Percentiles rank a stretch among this genome's conserved stretches.
Conservation (phyloP, 1,140 invertebrate species). For the Zaprionus tsacasi region DNA sequence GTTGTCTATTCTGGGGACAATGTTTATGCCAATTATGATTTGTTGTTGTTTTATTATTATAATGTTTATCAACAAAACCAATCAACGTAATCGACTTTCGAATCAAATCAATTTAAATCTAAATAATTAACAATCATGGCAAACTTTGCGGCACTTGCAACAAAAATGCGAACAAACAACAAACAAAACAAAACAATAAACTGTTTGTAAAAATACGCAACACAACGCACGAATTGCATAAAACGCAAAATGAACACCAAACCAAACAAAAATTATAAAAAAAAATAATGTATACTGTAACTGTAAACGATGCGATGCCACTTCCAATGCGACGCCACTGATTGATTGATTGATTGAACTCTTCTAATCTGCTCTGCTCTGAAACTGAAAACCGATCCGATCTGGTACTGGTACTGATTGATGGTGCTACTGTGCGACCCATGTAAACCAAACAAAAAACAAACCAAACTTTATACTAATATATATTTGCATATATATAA, state of each 20-base stretch:
- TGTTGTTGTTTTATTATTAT: slow-evolving; percentile 34
- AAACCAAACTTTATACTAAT: slow-evolving; percentile 12
- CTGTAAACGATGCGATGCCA: slow-evolving; percentile 59
- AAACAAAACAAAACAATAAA: slow-evolving; percentile 6
- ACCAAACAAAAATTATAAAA: slow-evolving; percentile 15
- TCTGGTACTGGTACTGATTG: slow-evolving; percentile 80
- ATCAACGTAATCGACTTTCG: slow-evolving; percentile 5
- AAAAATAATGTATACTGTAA: slow-evolving; percentile 15
- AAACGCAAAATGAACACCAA: slow-evolving; percentile 42
- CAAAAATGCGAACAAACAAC: slow-evolving; percentile 29
- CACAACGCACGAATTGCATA: slow-evolving; percentile 54
- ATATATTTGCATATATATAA: slow-evolving; percentile 29
- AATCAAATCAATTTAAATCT: slow-evolving; percentile 12
- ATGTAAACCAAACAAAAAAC: slow-evolving; percentile 27
- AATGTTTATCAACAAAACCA: slow-evolving; percentile 32
- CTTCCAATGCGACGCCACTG: slow-evolving; percentile 71
- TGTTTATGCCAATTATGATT: slow-evolving; percentile 41
- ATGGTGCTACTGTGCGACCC: slow-evolving; percentile 68
- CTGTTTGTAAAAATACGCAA: slow-evolving; percentile 23
- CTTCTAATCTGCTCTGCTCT: slow-evolving; percentile 81
- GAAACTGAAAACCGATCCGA: slow-evolving; percentile 77
- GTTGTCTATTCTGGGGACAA: slow-evolving; percentile 51
- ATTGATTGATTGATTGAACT: slow-evolving; percentile 69
- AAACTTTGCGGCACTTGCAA: slow-evolving; percentile 46
- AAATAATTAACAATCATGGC: slow-evolving; percentile 27